Evolutionary conservation across 1,140 invertebrate genomes (phyloP).

Genomic region (Pseudoatta argentina): DNA sequence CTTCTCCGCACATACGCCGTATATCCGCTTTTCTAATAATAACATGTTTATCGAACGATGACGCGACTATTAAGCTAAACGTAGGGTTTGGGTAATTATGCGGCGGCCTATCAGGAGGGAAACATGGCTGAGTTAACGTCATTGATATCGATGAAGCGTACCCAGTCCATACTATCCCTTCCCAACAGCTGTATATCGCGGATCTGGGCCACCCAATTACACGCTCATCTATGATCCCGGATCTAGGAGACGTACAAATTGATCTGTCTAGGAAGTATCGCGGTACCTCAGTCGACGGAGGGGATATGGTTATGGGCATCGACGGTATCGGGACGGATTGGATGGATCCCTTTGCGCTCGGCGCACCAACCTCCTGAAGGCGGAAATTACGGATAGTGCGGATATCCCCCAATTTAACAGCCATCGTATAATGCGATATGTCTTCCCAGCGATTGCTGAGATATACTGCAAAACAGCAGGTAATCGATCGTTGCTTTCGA

Average conservation of each 20-base stretch:
- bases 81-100: slow-evolving; percentile 80
- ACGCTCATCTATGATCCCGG: slow-evolving; percentile 82
- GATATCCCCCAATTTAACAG: slow-evolving; percentile 56
- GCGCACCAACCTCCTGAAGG: slow-evolving; percentile 31
- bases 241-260: slow-evolving; percentile 83
- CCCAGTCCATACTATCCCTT: slow-evolving; percentile 31
- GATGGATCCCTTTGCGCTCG: background rate
- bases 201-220: slow-evolving; percentile 83
- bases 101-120: slow-evolving; percentile 79
- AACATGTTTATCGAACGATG: slow-evolving; percentile 80
- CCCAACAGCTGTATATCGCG: slow-evolving; percentile 17
- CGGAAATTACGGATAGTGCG: slow-evolving; percentile 52
- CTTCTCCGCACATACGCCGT: background rate
- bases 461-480: slow-evolving; percentile 35
- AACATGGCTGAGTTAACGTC: slow-evolving; percentile 81
- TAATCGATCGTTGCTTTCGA: slow-evolving; percentile 47
- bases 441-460: slow-evolving; percentile 37
- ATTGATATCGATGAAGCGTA: slow-evolving; percentile 81
- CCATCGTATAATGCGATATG: slow-evolving; percentile 51
- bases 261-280: slow-evolving; percentile 79
- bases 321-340: slow-evolving; percentile 51
- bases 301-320: slow-evolving; percentile 62
- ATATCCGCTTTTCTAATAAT: slow-evolving; percentile 77
- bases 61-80: slow-evolving; percentile 79
- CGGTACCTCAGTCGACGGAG: slow-evolving; percentile 5